A percentile compares a stretch with the other conserved stretches of the same genome.
Conservation (phyloP, 2,113 vertebrate species). For the Archocentrus centrarchus region DNA sequence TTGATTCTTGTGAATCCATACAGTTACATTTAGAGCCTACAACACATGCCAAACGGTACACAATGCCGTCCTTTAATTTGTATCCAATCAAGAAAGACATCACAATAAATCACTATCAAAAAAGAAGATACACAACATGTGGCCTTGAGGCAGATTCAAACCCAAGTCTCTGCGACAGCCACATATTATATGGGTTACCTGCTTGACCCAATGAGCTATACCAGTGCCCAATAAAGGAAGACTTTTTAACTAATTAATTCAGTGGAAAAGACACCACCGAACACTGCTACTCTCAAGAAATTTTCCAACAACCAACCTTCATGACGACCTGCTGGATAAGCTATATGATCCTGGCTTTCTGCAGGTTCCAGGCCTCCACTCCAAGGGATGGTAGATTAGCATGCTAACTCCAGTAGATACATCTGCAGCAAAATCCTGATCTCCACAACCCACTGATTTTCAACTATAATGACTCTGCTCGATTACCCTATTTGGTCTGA, state of each 20-base stretch:
- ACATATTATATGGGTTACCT: neutral
- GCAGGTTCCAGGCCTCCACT: neutral
- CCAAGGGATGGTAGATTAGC: neutral
- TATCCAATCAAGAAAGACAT: neutral
- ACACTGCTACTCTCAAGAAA: neutral
- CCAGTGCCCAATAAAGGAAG: neutral
- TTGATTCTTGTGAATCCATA: constrained; percentile 20
- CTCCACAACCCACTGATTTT: neutral
- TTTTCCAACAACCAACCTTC: neutral
- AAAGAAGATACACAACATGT: neutral
- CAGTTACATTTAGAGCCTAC: neutral
- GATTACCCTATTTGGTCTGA: constrained; percentile 46
- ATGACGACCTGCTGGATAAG: neutral
- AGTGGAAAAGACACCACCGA: no score
- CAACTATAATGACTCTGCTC: neutral
- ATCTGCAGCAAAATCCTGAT: neutral
- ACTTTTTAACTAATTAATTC: neutral
- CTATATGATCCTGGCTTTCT: neutral
- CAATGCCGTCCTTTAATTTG: neutral
- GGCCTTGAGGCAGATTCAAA: neutral
- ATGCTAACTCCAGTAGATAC: neutral
- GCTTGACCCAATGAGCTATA: neutral
- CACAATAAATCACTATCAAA: constrained; percentile 11
- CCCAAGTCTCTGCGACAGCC: neutral
- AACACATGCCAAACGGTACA: neutral